Percentiles rank a stretch among this genome's conserved stretches.
Conservation (phyloP, 2,888 invertebrate species). For the Eristalinus aeneus region DNA sequence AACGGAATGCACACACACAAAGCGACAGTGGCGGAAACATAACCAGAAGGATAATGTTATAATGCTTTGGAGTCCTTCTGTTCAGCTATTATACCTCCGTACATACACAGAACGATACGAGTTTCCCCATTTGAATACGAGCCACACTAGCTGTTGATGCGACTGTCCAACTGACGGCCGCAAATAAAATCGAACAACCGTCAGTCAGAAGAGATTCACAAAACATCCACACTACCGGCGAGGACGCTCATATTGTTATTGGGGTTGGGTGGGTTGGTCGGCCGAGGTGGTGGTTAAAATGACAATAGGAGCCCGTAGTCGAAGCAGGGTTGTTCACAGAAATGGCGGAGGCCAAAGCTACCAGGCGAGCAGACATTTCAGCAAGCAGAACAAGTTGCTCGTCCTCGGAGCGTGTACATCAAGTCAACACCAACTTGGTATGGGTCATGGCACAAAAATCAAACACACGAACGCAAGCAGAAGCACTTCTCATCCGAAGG, state of each 20-base stretch:
- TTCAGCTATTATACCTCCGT: conserved; percentile 33
- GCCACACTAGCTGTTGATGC: conserved; percentile 8
- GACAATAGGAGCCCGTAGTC: conserved; percentile 3
- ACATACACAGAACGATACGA: background rate
- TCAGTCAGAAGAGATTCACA: conserved; percentile 42
- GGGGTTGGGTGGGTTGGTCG: background rate
- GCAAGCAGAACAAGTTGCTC: conserved; percentile 22
- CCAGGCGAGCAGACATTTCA: conserved; percentile 57
- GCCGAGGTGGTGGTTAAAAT: background rate
- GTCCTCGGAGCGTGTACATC: conserved; percentile 33
- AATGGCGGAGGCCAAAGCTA: conserved; percentile 66
- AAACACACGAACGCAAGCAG: conserved; percentile 22
- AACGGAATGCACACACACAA: conserved; percentile 68
- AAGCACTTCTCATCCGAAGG: conserved; percentile 13
- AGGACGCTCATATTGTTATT: background rate
- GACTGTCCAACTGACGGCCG: conserved; percentile 57
- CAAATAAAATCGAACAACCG: conserved; percentile 63
- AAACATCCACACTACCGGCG: conserved; percentile 48
- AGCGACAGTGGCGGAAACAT: conserved; percentile 79
- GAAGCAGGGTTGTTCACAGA: conserved; percentile 52
- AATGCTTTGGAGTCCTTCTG: conserved; percentile 78
- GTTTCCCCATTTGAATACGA: background rate
- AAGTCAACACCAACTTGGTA: conserved; percentile 54
- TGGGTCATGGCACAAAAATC: conserved; percentile 66
- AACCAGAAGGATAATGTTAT: conserved; percentile 80